Evolutionary conservation across 2,113 vertebrate genomes (phyloP).

Genomic region (Addax nasomaculatus): DNA sequence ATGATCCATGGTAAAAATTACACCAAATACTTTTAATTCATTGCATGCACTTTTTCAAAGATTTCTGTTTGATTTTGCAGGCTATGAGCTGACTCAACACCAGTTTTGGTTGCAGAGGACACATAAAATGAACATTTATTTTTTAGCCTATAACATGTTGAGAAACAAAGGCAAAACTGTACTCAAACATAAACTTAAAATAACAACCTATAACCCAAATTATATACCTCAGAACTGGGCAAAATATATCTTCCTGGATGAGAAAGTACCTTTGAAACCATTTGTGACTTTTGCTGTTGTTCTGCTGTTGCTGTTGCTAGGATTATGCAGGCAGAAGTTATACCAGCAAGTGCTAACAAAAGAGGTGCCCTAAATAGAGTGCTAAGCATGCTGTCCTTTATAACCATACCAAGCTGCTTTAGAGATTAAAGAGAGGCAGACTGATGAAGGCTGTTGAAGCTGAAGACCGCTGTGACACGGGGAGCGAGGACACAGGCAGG

Average conservation of each 20-base stretch:
- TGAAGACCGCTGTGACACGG: not conserved
- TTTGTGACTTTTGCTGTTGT: not conserved
- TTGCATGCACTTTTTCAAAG: not conserved
- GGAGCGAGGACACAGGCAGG: not conserved
- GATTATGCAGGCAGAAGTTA: not conserved
- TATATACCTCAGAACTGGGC: not conserved
- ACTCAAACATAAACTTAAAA: not conserved
- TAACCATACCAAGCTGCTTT: not conserved
- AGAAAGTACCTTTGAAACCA: conserved; percentile 18
- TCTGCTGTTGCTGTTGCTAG: not conserved
- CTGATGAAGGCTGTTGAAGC: not conserved
- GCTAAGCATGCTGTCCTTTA: not conserved
- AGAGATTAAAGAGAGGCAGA: not conserved
- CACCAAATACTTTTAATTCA: not conserved
- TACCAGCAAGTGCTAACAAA: not conserved
- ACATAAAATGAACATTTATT: conserved; percentile 42
- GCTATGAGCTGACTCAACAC: conserved; percentile 15
- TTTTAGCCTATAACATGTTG: not conserved
- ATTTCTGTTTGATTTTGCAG: not conserved
- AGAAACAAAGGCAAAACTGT: not conserved
- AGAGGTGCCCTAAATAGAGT: not conserved
- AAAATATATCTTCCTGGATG: not conserved
- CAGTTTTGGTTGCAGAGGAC: conserved; percentile 25
- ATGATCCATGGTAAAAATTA: not conserved
- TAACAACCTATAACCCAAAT: not conserved